Evolutionary conservation across 2,797 vertebrate species (phyloP), one percentile per base, ranked within the genome.

Genomic region (Spea hammondii): DNA sequence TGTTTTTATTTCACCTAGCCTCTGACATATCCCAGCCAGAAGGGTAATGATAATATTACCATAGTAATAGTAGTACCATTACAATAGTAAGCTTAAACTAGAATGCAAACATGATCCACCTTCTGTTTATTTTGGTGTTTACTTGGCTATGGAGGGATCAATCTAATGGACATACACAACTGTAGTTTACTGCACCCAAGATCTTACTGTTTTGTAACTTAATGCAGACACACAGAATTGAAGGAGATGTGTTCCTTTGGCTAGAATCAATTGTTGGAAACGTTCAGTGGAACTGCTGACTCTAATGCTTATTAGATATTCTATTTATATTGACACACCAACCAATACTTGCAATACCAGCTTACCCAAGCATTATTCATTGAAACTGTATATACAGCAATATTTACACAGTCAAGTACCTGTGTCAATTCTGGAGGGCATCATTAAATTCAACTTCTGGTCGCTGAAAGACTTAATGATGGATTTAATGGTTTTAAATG

Each of bases 301-400:
- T 86, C 80, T 89, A 84, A 85, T 86, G 85, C 84, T 91, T 88
- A 89, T 91, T 89, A 89, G 85, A 74, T 71, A 67, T 76, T 85
- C 86, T 87, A 78, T 85, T 89, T 89, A 87, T 90, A 90, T 72
- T 87, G 89, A 86, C 88, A 88, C 76, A 81, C 76, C 79, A 85
- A 88, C 86, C 84, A 85, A 84, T 82, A 77, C 57, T 85, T 84
- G 85, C 86, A 86, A 84, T 84, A 84, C 79, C 84, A 85, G 86
- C 86, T 84, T 87, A 88, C 88, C 87, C 89, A 89, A 90, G 85
- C 89, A 86, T 91, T 92, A 92, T 92, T 92, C 91, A 92, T 91
- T 87, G 82, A 83, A 87, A 89, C 87, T 89, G 82, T 88, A 88
- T 86, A 89, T 86, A 88, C 86, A 91, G 88, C 89, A 91, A 89